These are phyloP conservation scores for Erythrolamprus reginae DNA, from an alignment of 2,113 vertebrate species.

Conservation along the genomic window DNA sequence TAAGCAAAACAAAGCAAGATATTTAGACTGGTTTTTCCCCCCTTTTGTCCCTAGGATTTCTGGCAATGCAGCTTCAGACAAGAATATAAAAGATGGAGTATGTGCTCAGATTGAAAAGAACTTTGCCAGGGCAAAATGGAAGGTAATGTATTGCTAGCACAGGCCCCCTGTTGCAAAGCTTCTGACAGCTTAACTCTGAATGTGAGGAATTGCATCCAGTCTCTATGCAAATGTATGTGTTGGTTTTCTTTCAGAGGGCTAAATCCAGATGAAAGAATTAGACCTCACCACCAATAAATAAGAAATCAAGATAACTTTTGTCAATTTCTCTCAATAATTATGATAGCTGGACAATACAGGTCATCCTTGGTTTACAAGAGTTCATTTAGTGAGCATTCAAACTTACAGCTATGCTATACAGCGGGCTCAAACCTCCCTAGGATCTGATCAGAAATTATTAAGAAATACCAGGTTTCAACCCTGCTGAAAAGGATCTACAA, in stretches of 20 bases:
- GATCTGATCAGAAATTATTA: not conserved
- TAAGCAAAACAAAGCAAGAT: not conserved
- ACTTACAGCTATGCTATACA: not conserved
- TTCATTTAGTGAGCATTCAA: no score
- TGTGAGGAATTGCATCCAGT: not conserved
- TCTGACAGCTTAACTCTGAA: not conserved
- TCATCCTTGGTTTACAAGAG: not conserved
- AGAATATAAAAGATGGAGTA: slow-evolving; percentile 97
- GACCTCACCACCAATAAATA: not conserved
- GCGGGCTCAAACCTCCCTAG: not conserved
- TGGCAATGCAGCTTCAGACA: slow-evolving; percentile 94
- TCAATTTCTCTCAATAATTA: not conserved
- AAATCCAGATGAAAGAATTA: not conserved
- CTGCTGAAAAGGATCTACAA: not conserved
- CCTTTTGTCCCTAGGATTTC: slow-evolving; percentile 80
- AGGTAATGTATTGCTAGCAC: slow-evolving; percentile 68
- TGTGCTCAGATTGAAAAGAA: slow-evolving; percentile 98
- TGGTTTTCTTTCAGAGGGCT: not conserved
- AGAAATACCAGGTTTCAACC: not conserved
- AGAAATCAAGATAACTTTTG: not conserved
- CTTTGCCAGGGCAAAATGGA: slow-evolving; percentile 97
- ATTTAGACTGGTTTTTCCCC: not conserved
- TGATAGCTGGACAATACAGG: not conserved
- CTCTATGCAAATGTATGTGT: not conserved
- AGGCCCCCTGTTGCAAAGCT: not conserved